Percentiles rank a stretch among this genome's conserved stretches.
Evolutionary conservation across 2,113 vertebrate genomes (phyloP).

Genomic region (Rhinopomastus cyanomelas): DNA sequence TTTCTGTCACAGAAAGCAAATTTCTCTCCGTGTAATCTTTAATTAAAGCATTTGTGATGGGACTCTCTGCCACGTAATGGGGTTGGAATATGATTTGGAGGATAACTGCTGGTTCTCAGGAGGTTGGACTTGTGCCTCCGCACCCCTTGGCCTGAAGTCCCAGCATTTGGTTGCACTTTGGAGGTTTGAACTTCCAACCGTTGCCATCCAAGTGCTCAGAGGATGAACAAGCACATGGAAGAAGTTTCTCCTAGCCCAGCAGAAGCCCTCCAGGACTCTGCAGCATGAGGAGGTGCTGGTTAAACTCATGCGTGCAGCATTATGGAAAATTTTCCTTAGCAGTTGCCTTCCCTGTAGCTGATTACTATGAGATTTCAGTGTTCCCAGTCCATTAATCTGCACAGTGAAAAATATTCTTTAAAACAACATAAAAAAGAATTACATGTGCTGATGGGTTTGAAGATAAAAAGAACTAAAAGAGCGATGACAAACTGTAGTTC

Average conservation of each 20-base stretch:
- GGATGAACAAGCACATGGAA: background rate
- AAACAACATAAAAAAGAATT: constrained; percentile 18
- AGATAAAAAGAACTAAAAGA: constrained; percentile 46
- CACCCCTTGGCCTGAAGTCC: background rate
- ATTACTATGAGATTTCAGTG: constrained; percentile 43
- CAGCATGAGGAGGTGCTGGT: background rate
- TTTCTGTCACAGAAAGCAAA: background rate
- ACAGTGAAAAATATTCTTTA: constrained; percentile 31
- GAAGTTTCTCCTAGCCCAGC: background rate
- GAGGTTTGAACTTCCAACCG: background rate
- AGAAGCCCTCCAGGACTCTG: background rate
- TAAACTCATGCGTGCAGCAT: background rate
- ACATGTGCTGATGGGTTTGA: background rate
- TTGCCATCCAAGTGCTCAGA: background rate
- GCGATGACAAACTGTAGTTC: background rate
- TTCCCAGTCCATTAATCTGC: constrained; percentile 48
- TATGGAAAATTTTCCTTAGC: constrained; percentile 24
- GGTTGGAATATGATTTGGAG: background rate
- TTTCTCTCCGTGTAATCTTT: background rate
- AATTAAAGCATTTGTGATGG: background rate
- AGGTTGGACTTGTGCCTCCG: background rate
- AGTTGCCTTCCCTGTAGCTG: constrained; percentile 5
- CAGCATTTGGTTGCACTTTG: accelerated
- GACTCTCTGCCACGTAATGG: background rate
- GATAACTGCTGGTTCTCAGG: background rate